These are phyloP conservation scores for Sceliomorpha sp. DNA, from an alignment of 2,888 invertebrate genomes.

Conservation along the genomic window DNA sequence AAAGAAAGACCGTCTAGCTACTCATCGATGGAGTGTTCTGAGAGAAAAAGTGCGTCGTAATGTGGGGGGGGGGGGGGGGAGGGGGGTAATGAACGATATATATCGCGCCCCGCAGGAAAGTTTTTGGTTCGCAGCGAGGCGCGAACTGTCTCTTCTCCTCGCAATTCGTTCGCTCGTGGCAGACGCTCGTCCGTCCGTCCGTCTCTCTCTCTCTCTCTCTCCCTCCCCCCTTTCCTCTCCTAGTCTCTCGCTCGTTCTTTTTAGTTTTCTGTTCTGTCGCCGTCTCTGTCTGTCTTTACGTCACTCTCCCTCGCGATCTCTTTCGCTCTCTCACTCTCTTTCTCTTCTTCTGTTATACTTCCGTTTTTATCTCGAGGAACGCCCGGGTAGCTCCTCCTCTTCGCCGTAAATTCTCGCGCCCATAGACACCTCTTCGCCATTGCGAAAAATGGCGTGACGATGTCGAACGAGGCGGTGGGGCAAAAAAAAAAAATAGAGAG, in stretches of 20 bases:
- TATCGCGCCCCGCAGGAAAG: slow-evolving; percentile 57
- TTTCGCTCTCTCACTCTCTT: slow-evolving; percentile 24
- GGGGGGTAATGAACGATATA: too few species aligned
- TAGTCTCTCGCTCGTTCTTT: slow-evolving; percentile 27
- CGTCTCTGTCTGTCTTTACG: too few species aligned
- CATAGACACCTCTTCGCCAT: slow-evolving; percentile 52
- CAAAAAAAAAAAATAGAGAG: too few species aligned
- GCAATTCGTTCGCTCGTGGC: slow-evolving; percentile 34
- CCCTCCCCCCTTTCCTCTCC: slow-evolving; percentile 31
- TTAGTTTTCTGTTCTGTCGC: slow-evolving; percentile 42
- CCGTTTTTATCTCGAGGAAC: slow-evolving; percentile 43
- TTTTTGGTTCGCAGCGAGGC: slow-evolving; percentile 62
- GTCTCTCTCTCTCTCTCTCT: slow-evolving; percentile 24
- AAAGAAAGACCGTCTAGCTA: too few species aligned
- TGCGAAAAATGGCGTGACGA: slow-evolving; percentile 53
- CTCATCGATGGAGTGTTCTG: too few species aligned
- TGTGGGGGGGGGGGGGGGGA: slow-evolving; percentile 41
- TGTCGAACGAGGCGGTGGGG: too few species aligned
- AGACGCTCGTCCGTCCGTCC: slow-evolving; percentile 3
- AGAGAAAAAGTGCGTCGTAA: slow-evolving; percentile 26
- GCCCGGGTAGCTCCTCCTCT: slow-evolving; percentile 46
- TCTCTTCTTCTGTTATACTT: slow-evolving; percentile 34
- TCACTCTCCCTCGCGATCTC: too few species aligned
- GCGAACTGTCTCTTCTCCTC: slow-evolving; percentile 58
- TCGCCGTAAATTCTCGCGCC: slow-evolving; percentile 56